phyloP scores from a whole-genome alignment of 2,113 vertebrate genomes.

The Phalacrocorax carbo region DNA sequence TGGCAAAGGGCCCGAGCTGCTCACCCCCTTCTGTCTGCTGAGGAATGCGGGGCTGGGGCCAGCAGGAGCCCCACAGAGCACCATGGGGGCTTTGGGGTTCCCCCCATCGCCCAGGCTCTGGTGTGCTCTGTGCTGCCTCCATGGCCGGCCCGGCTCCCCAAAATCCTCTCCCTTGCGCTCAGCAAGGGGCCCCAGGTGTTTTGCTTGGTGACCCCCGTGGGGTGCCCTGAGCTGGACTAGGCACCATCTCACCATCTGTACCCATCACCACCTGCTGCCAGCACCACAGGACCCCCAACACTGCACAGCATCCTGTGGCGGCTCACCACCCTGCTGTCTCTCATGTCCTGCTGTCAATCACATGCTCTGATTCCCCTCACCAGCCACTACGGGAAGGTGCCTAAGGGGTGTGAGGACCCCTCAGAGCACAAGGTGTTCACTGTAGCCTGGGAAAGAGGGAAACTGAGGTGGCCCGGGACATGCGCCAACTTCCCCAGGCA shows the following conservation, averaged over 20 bases:
- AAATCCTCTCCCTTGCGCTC: not conserved
- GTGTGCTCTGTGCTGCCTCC: accelerated
- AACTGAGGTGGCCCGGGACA: not conserved
- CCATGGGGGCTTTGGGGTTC: accelerated
- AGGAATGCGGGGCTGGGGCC: not conserved
- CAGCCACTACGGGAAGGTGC: not conserved
- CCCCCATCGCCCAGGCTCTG: accelerated
- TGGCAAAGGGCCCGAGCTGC: not conserved
- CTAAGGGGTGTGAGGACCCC: too few species aligned
- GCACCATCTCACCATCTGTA: not conserved
- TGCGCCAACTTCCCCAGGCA: accelerated
- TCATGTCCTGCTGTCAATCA: not conserved
- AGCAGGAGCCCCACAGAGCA: accelerated
- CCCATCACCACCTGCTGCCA: not conserved
- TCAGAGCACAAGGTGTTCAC: not conserved
- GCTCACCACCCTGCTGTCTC: not conserved
- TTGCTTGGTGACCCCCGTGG: accelerated
- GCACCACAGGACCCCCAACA: accelerated
- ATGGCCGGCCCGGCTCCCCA: accelerated
- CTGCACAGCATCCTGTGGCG: accelerated
- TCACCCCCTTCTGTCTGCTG: accelerated
- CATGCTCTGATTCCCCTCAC: accelerated
- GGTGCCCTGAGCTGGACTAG: not conserved
- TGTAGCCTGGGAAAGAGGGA: not conserved
- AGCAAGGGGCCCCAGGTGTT: too few species aligned